These are phyloP conservation scores for Drosophila koepferae DNA, from an alignment of 2,888 invertebrate genomes.

Conservation along the genomic window DNA sequence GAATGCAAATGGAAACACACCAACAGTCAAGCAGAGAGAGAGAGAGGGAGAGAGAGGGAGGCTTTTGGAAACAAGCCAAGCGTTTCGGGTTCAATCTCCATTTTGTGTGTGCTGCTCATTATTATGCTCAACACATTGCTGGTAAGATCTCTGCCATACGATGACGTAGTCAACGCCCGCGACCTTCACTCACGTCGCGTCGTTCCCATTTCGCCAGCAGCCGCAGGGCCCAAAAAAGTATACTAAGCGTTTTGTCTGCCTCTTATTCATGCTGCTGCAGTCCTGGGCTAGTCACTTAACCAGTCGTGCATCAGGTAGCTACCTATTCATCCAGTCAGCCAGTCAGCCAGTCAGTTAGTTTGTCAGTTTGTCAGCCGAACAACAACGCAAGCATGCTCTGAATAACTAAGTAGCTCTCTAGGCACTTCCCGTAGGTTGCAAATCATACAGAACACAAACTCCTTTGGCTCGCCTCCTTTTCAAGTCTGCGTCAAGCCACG, in stretches of 20 bases:
- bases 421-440: conserved; percentile 31
- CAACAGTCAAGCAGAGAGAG: not conserved
- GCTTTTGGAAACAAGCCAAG: conserved; percentile 43
- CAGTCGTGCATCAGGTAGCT: conserved; percentile 58
- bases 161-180: conserved; percentile 45
- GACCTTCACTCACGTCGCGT: conserved; percentile 69
- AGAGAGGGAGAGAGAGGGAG: conserved; percentile 1
- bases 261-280: conserved; percentile 38
- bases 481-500: conserved; percentile 5
- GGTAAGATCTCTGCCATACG: conserved; percentile 42
- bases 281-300: conserved; percentile 54
- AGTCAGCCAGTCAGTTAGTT: conserved; percentile 25
- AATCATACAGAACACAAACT: conserved; percentile 9
- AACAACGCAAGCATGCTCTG: conserved; percentile 53
- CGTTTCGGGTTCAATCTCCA: conserved; percentile 31
- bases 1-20: conserved; percentile 25
- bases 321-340: conserved; percentile 33
- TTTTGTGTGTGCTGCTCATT: conserved; percentile 53
- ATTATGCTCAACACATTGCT: conserved; percentile 77
- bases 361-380: conserved; percentile 26
- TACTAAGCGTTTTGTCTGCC: conserved; percentile 66
- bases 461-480: not conserved
- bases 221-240: conserved; percentile 60
- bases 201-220: conserved; percentile 53
- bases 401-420: conserved; percentile 52